These are phyloP conservation scores for Cryptocephalus moraei DNA, from an alignment of 2,888 invertebrate species.

Conservation along the genomic window DNA sequence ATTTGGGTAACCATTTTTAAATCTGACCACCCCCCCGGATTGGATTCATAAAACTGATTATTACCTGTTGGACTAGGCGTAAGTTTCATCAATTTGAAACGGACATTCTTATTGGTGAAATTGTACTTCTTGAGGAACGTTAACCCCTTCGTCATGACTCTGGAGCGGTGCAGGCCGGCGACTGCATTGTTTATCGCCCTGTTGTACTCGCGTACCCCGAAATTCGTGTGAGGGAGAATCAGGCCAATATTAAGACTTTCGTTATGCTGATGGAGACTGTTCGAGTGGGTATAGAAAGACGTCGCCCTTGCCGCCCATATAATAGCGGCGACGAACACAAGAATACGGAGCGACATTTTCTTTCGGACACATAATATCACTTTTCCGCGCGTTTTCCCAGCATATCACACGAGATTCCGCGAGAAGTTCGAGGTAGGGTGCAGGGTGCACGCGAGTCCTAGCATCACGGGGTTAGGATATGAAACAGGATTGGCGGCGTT, in stretches of 20 bases:
- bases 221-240: constrained; percentile 51
- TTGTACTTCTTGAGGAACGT: constrained; percentile 54
- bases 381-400: neutral
- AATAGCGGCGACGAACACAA: constrained; percentile 1
- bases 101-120: constrained; percentile 53
- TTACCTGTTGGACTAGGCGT: constrained; percentile 68
- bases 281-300: constrained; percentile 3
- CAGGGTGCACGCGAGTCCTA: constrained; percentile 18
- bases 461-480: constrained; percentile 1
- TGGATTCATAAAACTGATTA: neutral
- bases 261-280: constrained; percentile 5
- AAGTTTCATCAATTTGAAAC: constrained; percentile 55
- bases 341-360: neutral
- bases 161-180: constrained; percentile 45
- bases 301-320: neutral
- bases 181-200: constrained; percentile 55
- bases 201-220: constrained; percentile 56
- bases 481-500: constrained; percentile 2
- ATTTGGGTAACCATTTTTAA: too few species aligned
- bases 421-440: neutral
- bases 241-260: constrained; percentile 45
- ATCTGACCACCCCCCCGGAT: too few species aligned
- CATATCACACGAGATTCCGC: neutral
- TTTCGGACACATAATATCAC: neutral
- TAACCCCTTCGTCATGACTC: constrained; percentile 43